Base-by-base conservation (phyloP, 2,113 vertebrate species). In the Isichthys henryi region DNA sequence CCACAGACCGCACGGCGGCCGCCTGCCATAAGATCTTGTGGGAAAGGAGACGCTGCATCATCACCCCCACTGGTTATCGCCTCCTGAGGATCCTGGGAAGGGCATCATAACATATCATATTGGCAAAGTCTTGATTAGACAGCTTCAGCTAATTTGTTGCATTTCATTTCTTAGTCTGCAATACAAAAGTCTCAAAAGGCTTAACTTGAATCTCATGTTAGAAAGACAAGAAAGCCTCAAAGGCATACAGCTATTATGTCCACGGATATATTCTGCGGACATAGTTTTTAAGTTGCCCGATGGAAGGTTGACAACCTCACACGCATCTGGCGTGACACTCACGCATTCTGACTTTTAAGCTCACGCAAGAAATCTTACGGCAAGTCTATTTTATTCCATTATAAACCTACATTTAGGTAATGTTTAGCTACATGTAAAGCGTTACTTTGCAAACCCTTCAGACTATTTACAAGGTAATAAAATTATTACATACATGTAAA, bases 11-110 rank as follows among this genome's bases (percentile, higher is more conserved):
- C 0, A 92, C 91, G 85, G 93, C 93, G 0, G 93, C 93, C 0
- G 91, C 92, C 92, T 96, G 94, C 88, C 90, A 93, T 90, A 95
- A 93, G 1, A 92, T 92, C 89, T 94, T 90, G 49, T 87, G 93
- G 39, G 94, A 92, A 10, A 97, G 66, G 88, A 94, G 91, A 92
- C 94, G 91, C 5, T 96, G 96, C 96, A 98, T 97, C 91, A 53
- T 1, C 89, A 8, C 43, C 62, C 87, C 74, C 88, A 85, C 86
- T 52, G 89, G 83, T 89, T 89, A 92, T 15, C n/a, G 88, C 89
- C 46, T 77, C 89, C 53, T 27, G 90, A 92, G 92, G 89, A 88
- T 92, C 92, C 90, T 62, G 39, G 52, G 6, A 88, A 43, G 19
- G 39, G n/a, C n/a, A 83, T n/a, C 49, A 53, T 15, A 39, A 70